phyloP scores from a whole-genome alignment of 2,797 vertebrate species.

The Acipenser oxyrinchus region DNA sequence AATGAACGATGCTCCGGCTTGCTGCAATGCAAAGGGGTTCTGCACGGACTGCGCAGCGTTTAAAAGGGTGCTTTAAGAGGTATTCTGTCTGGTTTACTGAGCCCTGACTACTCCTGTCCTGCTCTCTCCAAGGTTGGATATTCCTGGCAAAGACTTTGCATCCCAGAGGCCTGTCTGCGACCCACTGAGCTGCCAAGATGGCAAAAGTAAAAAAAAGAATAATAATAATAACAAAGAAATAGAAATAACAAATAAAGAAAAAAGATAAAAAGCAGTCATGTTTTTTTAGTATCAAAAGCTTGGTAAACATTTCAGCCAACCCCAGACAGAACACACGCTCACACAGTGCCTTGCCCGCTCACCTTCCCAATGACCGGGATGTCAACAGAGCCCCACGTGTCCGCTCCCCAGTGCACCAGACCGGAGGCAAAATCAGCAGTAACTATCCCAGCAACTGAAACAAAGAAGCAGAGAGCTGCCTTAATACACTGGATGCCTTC shows the following conservation, averaged over 20 bases:
- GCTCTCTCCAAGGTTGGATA: no score
- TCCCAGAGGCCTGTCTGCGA: no score
- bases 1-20: no score
- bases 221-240: neutral
- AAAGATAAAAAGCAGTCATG: neutral
- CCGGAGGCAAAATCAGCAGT: constrained; percentile 74
- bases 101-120: no score
- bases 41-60: neutral
- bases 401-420: constrained; percentile 64
- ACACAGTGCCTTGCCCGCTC: constrained; percentile 31
- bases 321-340: neutral
- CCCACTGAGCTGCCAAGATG: no score
- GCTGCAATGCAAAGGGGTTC: no score
- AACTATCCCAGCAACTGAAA: constrained; percentile 68
- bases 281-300: neutral
- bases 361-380: constrained; percentile 74
- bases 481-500: no score
- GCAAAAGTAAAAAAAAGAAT: neutral
- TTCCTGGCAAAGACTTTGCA: no score
- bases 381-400: constrained; percentile 78
- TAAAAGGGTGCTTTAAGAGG: neutral
- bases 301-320: neutral
- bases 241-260: neutral
- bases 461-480: neutral
- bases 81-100: no score